Evolutionary conservation across 2,797 vertebrate species (phyloP).

Genomic region (Decapterus maruadsi): DNA sequence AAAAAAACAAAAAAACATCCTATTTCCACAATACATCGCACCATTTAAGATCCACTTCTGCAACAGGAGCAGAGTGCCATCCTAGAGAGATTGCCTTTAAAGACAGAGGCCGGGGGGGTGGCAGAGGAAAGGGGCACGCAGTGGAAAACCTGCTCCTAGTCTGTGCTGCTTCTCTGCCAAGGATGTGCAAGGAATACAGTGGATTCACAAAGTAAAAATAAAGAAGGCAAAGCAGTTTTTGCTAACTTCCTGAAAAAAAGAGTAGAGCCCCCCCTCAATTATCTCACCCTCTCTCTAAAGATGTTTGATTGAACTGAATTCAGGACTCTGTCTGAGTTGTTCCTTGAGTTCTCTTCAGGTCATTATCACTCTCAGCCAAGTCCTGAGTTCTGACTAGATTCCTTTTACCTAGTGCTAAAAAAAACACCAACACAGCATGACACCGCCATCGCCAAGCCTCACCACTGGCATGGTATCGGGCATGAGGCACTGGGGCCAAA

Average conservation of each 20-base stretch:
- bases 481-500: no score
- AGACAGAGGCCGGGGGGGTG: constrained; percentile 19
- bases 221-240: no score
- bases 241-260: no score
- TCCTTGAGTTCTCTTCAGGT: background rate
- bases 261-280: no score
- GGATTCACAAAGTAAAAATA: no score
- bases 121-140: constrained; percentile 29
- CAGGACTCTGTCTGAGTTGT: background rate
- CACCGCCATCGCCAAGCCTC: no score
- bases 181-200: constrained; percentile 65
- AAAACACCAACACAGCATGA: no score
- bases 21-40: constrained; percentile 56
- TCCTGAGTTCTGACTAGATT: no score
- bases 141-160: constrained; percentile 43
- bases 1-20: constrained; percentile 52
- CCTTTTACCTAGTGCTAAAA: no score
- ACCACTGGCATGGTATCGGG: no score
- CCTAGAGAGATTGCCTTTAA: constrained; percentile 42
- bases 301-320: background rate
- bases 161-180: constrained; percentile 59
- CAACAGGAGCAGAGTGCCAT: constrained; percentile 50
- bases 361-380: background rate
- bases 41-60: constrained; percentile 44
- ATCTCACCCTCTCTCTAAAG: background rate